A percentile compares a stretch with the other conserved stretches of the same genome.
phyloP scores from a whole-genome alignment of 2,888 invertebrate genomes.

The Onthophagus sagittarius region DNA sequence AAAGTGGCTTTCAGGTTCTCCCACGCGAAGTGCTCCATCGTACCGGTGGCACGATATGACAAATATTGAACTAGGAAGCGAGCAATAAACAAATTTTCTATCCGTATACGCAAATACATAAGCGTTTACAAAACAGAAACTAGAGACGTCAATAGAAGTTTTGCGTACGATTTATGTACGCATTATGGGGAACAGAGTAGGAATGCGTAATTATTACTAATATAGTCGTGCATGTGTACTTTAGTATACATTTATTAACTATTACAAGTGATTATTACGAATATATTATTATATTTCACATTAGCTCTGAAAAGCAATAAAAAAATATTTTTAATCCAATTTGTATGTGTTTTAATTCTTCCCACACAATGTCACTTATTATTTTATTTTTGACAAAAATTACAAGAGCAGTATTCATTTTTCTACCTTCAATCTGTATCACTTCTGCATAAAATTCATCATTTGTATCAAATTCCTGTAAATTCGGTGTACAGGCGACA shows the following conservation, averaged over 20 bases:
- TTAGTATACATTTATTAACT: constrained; percentile 24
- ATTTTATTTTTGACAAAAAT: too few relatives aligned
- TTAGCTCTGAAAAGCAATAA: constrained; percentile 48
- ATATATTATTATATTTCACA: constrained; percentile 40
- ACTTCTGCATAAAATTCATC: too few relatives aligned
- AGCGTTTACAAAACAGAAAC: not conserved
- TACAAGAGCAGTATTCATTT: too few relatives aligned
- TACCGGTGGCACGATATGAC: constrained; percentile 16
- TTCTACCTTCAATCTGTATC: too few relatives aligned
- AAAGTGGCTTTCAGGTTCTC: constrained; percentile 3
- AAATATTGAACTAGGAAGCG: constrained; percentile 37
- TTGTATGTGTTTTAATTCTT: constrained; percentile 27
- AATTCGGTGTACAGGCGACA: too few relatives aligned
- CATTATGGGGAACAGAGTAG: constrained; percentile 36
- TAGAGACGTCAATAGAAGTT: constrained; percentile 2
- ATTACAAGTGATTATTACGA: constrained; percentile 20
- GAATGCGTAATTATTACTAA: constrained; percentile 28
- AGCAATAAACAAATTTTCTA: constrained; percentile 35
- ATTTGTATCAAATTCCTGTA: too few relatives aligned
- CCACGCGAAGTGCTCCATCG: not conserved
- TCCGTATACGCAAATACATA: constrained; percentile 1
- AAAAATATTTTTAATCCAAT: constrained; percentile 47
- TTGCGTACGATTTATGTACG: constrained; percentile 27
- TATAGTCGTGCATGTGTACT: constrained; percentile 45
- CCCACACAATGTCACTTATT: too few relatives aligned